These are phyloP conservation scores for Saccostrea cuccullata DNA, from an alignment of 1,140 invertebrate species.

Conservation along the genomic window DNA sequence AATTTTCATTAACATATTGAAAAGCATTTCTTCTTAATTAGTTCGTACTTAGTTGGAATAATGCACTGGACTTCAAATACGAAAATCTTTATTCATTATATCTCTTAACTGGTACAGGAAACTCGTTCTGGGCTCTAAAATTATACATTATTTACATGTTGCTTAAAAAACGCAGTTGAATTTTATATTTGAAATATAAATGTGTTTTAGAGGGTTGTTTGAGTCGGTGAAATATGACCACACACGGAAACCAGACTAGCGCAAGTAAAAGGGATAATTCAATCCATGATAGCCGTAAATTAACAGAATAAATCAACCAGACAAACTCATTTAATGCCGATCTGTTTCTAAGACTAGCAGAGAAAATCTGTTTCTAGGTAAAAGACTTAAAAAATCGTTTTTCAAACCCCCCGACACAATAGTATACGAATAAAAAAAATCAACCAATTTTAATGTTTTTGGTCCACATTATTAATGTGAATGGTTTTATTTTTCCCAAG, in stretches of 20 bases:
- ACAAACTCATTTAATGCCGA: slow-evolving; percentile 15
- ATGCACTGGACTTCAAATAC: neutral
- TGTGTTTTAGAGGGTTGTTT: neutral
- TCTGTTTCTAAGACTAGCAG: slow-evolving; percentile 19
- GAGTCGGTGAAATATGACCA: neutral
- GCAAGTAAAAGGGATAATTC: slow-evolving; percentile 19
- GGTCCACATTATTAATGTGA: neutral
- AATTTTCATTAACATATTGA: neutral
- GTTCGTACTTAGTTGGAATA: neutral
- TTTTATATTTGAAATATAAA: slow-evolving; percentile 4
- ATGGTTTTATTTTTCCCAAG: neutral
- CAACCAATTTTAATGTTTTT: neutral
- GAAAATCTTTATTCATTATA: slow-evolving; percentile 1
- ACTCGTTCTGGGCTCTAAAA: slow-evolving; percentile 1
- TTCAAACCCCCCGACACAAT: neutral
- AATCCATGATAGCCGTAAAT: slow-evolving; percentile 11
- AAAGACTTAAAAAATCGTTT: neutral
- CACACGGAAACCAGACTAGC: slow-evolving; percentile 13
- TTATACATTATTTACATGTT: neutral
- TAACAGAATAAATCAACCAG: slow-evolving; percentile 27
- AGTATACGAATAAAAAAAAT: neutral
- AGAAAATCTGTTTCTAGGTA: slow-evolving; percentile 4
- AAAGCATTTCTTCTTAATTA: neutral
- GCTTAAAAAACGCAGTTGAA: neutral
- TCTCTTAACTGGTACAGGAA: neutral